Base-by-base conservation (phyloP, 2,113 vertebrate species). In the Hemiscyllium ocellatum region DNA sequence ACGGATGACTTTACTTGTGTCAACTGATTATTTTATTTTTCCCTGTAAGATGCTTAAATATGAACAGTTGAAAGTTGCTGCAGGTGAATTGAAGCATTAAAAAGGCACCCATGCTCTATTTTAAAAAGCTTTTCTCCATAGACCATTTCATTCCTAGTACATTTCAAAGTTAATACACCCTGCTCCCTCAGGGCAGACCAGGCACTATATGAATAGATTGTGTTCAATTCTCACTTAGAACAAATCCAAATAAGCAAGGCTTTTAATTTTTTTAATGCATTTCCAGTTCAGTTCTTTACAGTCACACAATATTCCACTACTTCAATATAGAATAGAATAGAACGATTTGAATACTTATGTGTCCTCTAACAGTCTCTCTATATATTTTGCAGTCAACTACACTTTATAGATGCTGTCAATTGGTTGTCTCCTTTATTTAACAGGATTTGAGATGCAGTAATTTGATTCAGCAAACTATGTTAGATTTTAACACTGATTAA, bases 101-200 rank as follows among this genome's bases (percentile, higher is more conserved):
- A 95, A 72, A 95, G 10, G 42, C 94, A 50, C 24, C 94, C 69
- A 95, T 33, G 42, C 68, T 95, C 24, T 72, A 47, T 95, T 24
- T 76, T 72, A 95, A 95, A 95, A 95, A 12, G 69, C 66, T 70
- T 72, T 95, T 95, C 94, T 95, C 94, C 69, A 52, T 95, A 95
- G 94, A 95, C 69, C 94, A 95, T 95, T 95, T 95, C 68, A 72
- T 95, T 76, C 94, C 94, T 95, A 76, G 94, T 95, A 72, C 94
- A 95, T 95, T 95, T 95, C 47, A 76, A 72, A 72, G 65, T 70
- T 42, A 76, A 61, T 95, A 52, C 42, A 15, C 50, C 69, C 69
- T 72, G 94, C 26, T 95, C 94, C 94, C 94, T 95, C 42, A 95
- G 94, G 69, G 94, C 94, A 95, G 42, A 50, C 42, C 68, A 76